Evolutionary conservation across 2,113 vertebrate species (phyloP).

Genomic region (Dicerorhinus sumatrensis): DNA sequence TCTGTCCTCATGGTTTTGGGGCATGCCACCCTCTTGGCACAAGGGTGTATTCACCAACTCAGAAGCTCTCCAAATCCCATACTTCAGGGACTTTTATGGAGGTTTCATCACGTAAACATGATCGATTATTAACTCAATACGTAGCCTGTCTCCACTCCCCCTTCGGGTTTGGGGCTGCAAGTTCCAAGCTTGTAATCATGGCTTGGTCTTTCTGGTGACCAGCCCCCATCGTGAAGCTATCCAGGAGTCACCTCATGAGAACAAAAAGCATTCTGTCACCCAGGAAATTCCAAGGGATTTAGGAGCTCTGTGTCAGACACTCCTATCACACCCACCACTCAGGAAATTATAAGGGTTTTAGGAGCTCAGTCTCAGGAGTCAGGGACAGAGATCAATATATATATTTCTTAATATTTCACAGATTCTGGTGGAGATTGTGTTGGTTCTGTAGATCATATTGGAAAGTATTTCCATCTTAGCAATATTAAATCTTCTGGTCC

Average conservation of each 20-base stretch:
- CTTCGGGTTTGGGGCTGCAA: not conserved
- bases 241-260: not conserved
- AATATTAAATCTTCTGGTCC: not conserved
- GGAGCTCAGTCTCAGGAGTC: not conserved
- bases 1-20: not conserved
- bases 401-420: not conserved
- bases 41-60: not conserved
- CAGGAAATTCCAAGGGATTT: not conserved
- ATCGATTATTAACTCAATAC: not conserved
- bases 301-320: not conserved
- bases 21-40: not conserved
- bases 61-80: not conserved
- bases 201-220: not conserved
- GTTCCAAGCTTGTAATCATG: not conserved
- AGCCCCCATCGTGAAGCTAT: not conserved
- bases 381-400: not conserved
- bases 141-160: not conserved
- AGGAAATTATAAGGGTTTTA: not conserved
- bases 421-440: not conserved
- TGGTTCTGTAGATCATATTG: not conserved
- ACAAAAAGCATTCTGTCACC: not conserved
- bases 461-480: not conserved
- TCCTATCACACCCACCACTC: not conserved
- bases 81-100: not conserved
- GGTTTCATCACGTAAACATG: not conserved